Evolutionary conservation across 2,797 vertebrate genomes (phyloP).

Genomic region (Selene dorsalis): DNA sequence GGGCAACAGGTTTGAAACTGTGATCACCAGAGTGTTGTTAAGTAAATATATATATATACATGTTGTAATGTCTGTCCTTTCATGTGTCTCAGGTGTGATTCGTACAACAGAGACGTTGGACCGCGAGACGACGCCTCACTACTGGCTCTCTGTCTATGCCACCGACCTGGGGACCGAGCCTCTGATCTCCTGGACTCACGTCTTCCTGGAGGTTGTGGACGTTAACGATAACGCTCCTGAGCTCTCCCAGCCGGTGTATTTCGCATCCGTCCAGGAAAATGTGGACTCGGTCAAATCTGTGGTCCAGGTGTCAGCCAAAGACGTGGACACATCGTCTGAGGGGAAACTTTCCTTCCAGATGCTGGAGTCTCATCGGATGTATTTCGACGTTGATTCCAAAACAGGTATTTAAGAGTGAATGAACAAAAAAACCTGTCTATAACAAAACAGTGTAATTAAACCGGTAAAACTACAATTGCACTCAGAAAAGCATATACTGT

Average conservation of each 20-base stretch:
- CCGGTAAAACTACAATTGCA: background rate
- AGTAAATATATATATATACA: background rate
- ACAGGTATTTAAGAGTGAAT: conserved; percentile 86
- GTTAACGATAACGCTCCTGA: conserved; percentile 94
- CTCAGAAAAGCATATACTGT: too few species aligned
- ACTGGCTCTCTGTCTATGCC: conserved; percentile 93
- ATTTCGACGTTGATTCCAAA: conserved; percentile 87
- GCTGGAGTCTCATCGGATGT: conserved; percentile 86
- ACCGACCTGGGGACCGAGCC: conserved; percentile 91
- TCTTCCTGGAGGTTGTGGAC: conserved; percentile 93
- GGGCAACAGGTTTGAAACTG: conserved; percentile 36
- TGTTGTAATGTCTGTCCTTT: background rate
- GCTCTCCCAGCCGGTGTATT: conserved; percentile 91
- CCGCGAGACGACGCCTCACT: conserved; percentile 87
- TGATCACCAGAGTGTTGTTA: background rate
- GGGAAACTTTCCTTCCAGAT: conserved; percentile 91
- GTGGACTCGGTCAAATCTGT: conserved; percentile 84
- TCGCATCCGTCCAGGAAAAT: conserved; percentile 90
- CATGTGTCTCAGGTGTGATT: conserved; percentile 86
- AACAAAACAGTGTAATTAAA: background rate
- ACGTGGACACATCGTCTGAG: conserved; percentile 88
- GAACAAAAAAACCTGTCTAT: background rate
- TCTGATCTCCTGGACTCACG: conserved; percentile 89
- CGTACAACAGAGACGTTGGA: conserved; percentile 86
- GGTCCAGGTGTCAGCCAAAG: conserved; percentile 87